phyloP scores from a whole-genome alignment of 2,797 vertebrate species.

The Falco novaeseelandiae region DNA sequence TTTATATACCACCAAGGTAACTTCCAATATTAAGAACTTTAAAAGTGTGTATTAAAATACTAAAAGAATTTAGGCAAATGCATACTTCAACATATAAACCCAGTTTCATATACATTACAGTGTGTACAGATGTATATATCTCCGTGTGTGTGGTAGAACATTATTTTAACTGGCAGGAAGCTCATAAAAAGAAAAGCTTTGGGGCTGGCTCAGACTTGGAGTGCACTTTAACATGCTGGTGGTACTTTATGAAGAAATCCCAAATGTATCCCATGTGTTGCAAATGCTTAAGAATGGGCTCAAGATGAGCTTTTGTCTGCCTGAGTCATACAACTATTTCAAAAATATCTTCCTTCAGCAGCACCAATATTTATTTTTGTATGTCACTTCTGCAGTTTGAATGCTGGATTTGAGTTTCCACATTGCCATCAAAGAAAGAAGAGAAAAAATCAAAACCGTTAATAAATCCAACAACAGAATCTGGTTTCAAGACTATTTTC shows the following conservation, averaged over 20 bases:
- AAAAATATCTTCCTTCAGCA: constrained; percentile 37
- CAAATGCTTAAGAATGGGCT: constrained; percentile 30
- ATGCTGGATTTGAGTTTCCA: neutral
- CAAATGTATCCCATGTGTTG: constrained; percentile 67
- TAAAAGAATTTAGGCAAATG: neutral
- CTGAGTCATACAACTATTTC: neutral
- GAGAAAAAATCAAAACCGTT: neutral
- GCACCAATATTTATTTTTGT: constrained; percentile 49
- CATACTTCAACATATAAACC: neutral
- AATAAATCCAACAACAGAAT: constrained; percentile 36
- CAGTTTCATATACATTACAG: neutral
- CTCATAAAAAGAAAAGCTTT: constrained; percentile 58
- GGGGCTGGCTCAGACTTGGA: constrained; percentile 1
- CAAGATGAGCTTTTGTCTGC: constrained; percentile 48
- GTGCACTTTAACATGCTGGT: constrained; percentile 3
- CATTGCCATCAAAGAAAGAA: neutral
- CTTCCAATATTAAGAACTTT: neutral
- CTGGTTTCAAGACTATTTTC: constrained; percentile 40
- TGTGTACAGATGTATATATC: neutral
- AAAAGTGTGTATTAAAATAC: neutral
- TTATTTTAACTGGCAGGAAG: constrained; percentile 53
- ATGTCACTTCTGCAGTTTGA: neutral
- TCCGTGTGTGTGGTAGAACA: neutral
- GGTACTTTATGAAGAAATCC: constrained; percentile 30
- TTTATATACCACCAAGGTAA: neutral